Base-by-base conservation (phyloP, 2,888 invertebrate species). In the Listrodromus nycthemerus region DNA sequence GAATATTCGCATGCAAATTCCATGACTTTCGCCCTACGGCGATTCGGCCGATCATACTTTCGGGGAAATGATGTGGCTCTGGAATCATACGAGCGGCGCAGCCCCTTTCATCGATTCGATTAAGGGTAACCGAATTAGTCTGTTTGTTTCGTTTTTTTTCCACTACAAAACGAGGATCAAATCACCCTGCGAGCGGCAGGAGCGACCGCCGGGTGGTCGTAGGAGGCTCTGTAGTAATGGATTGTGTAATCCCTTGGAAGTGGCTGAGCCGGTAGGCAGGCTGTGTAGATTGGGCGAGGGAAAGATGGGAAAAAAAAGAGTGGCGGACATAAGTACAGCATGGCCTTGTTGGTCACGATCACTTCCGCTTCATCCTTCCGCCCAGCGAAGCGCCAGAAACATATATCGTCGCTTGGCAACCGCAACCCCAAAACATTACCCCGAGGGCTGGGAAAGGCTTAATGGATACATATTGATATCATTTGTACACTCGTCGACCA, bases 391-490 rank as follows among this genome's bases (percentile, higher is more conserved):
- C 84, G 50, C 27, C 58, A 50, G 50, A n/a, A 52, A 13, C 58
- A 76, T 48, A 70, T 13, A 73, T 63, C 73, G 83, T 83, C 83
- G 83, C 83, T 58, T 83, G 80, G 79, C 83, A 80, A 80, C 85
- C 83, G 66, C 82, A 83, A 79, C 85, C 86, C 87, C 77, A 85
- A 79, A 83, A 83, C 80, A 80, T 74, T 85, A 86, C 83, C 58
- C 58, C 79, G 65, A 84, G 82, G 82, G 80, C 80, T 84, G 82
- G 86, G 86, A 86, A 83, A 86, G 69, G 82, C 88, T 89, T 90
- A 91, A 91, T 91, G 90, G 91, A 90, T 91, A 91, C 90, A 91
- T 91, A 91, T 91, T 89, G 90, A 91, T 91, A 91, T 90, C 90
- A 89, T 91, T 91, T 89, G 89, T 88, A 90, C 88, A 86, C 87